These are phyloP conservation scores for Blastobasis adustella DNA, from an alignment of 2,888 invertebrate species.

Conservation along the genomic window DNA sequence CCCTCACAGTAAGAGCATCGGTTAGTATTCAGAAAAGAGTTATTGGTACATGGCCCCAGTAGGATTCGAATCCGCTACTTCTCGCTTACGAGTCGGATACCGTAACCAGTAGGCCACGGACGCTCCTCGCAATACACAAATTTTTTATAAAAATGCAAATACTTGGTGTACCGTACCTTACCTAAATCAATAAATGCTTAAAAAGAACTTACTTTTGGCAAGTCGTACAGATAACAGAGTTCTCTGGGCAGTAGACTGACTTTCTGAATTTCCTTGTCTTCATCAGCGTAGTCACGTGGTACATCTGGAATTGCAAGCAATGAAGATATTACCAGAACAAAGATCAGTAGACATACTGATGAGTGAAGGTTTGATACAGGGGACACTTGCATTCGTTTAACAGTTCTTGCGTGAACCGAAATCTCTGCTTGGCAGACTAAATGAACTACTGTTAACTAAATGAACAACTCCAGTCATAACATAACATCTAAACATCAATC, in stretches of 20 bases:
- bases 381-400: background rate
- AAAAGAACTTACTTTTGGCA: slow-evolving; percentile 17
- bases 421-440: no score
- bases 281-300: slow-evolving; percentile 53
- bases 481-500: no score
- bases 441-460: no score
- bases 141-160: background rate
- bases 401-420: no score
- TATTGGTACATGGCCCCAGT: no score
- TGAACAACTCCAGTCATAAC: no score
- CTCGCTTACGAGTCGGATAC: no score
- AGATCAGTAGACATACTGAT: background rate
- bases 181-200: no score
- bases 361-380: background rate
- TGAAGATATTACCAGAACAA: background rate
- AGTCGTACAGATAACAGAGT: slow-evolving; percentile 41
- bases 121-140: no score
- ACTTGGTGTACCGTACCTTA: background rate
- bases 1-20: background rate
- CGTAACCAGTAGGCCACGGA: background rate
- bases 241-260: slow-evolving; percentile 40
- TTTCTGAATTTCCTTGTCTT: slow-evolving; percentile 42
- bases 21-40: background rate
- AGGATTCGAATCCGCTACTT: no score
- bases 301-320: slow-evolving; percentile 38